Conservation (phyloP, 2,888 invertebrate genomes). For the Drosophila hamatofila region DNA sequence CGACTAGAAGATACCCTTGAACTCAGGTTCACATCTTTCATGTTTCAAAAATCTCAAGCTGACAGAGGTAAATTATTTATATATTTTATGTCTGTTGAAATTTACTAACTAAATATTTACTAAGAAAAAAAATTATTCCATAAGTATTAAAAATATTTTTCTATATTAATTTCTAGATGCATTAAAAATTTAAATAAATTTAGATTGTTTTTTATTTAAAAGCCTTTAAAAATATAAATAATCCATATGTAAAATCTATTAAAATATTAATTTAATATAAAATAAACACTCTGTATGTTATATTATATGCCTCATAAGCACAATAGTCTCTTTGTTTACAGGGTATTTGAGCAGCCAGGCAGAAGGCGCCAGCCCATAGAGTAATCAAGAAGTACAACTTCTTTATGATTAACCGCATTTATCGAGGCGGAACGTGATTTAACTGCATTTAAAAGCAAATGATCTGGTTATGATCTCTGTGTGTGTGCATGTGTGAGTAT, state of each 20-base stretch:
- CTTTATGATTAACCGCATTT: conserved; percentile 74
- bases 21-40: neutral
- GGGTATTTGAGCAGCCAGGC: conserved; percentile 22
- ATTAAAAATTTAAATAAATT: too few relatives aligned
- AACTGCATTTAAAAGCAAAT: conserved; percentile 69
- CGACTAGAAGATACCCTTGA: conserved; percentile 24
- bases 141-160: neutral
- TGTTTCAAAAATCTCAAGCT: neutral
- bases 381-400: conserved; percentile 44
- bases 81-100: neutral
- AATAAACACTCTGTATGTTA: too few relatives aligned
- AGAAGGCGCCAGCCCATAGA: conserved; percentile 15
- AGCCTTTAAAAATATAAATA: too few relatives aligned
- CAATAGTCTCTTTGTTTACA: conserved; percentile 2
- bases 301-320: neutral
- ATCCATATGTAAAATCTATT: too few relatives aligned
- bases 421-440: conserved; percentile 78
- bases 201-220: too few relatives aligned
- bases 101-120: neutral
- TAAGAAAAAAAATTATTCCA: neutral
- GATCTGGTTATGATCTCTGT: conserved; percentile 57
- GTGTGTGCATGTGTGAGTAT: neutral
- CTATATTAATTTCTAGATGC: neutral
- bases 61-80: neutral
- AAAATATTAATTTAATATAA: too few relatives aligned